Conservation (phyloP, 1,140 invertebrate species). For the Orussus abietinus region DNA sequence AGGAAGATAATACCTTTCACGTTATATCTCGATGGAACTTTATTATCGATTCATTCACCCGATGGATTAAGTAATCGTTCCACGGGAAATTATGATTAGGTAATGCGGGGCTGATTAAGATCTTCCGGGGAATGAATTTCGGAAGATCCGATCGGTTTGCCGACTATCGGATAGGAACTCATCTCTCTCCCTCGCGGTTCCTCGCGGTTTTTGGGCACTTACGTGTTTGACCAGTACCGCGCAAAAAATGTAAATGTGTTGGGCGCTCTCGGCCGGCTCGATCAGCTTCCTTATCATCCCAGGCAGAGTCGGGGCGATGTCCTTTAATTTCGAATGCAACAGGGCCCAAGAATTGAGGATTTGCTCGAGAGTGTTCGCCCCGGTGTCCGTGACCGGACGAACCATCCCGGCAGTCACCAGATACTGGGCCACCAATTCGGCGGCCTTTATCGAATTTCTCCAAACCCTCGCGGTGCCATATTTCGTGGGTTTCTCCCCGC, state of each 20-base stretch:
- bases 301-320: constrained; percentile 41
- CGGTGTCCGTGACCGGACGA: constrained; percentile 50
- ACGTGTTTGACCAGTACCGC: constrained; percentile 58
- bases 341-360: constrained; percentile 49
- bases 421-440: constrained; percentile 52
- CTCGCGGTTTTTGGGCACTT: too few species aligned
- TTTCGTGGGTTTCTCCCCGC: constrained; percentile 48
- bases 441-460: constrained; percentile 53
- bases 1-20: too few species aligned
- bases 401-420: constrained; percentile 55
- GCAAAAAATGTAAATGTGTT: constrained; percentile 58
- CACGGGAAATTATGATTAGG: too few species aligned
- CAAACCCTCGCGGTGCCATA: constrained; percentile 51
- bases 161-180: too few species aligned
- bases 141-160: too few species aligned
- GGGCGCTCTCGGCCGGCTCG: constrained; percentile 55
- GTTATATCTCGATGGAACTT: too few species aligned
- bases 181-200: too few species aligned
- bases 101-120: too few species aligned
- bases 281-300: constrained; percentile 57
- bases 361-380: constrained; percentile 53
- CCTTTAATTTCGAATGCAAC: constrained; percentile 47
- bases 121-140: too few species aligned
- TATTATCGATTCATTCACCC: too few species aligned
- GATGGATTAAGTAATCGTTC: too few species aligned